Evolutionary conservation across 1,140 invertebrate genomes (phyloP), one percentile per base, ranked within the genome.

Genomic region (Tachypleus tridentatus): DNA sequence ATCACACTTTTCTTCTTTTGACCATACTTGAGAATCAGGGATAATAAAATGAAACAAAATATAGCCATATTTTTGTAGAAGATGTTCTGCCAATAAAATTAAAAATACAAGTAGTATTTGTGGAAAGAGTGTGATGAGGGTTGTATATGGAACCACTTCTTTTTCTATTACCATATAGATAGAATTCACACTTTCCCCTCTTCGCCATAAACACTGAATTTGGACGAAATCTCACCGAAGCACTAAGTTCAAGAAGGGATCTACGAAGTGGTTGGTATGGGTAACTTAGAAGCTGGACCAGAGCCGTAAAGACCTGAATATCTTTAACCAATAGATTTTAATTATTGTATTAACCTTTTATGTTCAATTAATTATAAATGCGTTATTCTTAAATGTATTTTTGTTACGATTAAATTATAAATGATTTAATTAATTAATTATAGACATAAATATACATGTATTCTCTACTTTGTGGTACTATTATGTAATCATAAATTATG

Each of bases 221-320:
- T 70, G 76, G 75, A 70, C 87, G 84, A 84, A 89, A 91, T 7
- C 91, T 81, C 9, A 88, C 87, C 80, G 87, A 84, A 67, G 91
- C 88, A 81, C 91, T 86, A 4, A 92, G 77, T 72, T 92, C 89
- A 76, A 93, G 66, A 10, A 65, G 60, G 4, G 69, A 85, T 56
- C 85, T 85, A 69, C 85, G 80, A 76, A 92, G 88, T 66, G 88
- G 91, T 70, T 90, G 89, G 76, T 87, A 92, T 4, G 89, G 87
- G 50, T 89, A 91, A n/a, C 88, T 90, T 64, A 87, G 88, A 75
- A 93, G 91, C 77, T 92, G 88, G 48, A 93, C 88, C 58, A 92
- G 79, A 66, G 92, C 79, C 74, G 92, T 89, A 51, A n/a, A n/a
- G n/a, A n/a, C n/a, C n/a, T 29, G 29, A 29, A 29, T 1, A 29